Conservation (phyloP, 2,888 invertebrate species). For the Netelia inedita region DNA sequence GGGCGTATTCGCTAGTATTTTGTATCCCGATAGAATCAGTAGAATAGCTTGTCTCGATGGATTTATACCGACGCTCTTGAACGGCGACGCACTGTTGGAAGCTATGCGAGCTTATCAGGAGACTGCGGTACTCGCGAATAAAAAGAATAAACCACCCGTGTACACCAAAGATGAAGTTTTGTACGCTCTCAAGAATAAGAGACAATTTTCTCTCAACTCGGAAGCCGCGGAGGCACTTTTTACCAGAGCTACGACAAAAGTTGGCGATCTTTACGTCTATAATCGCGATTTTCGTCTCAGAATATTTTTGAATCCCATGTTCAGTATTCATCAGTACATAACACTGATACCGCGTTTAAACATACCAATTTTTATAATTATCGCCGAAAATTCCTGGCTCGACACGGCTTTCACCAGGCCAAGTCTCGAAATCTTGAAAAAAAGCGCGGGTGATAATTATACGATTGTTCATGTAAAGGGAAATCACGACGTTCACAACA, state of each 20-base stretch:
- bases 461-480: conserved; percentile 85
- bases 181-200: conserved; percentile 84
- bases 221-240: conserved; percentile 86
- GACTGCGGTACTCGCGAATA: conserved; percentile 80
- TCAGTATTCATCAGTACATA: conserved; percentile 54
- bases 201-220: conserved; percentile 82
- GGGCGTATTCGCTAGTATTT: conserved; percentile 81
- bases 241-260: conserved; percentile 84
- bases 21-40: conserved; percentile 84
- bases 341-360: conserved; percentile 60
- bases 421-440: not conserved
- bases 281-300: conserved; percentile 87
- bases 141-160: conserved; percentile 74
- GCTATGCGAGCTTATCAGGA: conserved; percentile 82
- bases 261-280: conserved; percentile 86
- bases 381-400: conserved; percentile 64
- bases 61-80: conserved; percentile 77
- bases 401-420: not conserved
- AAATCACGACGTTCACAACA: conserved; percentile 88
- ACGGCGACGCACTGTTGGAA: conserved; percentile 73
- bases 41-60: conserved; percentile 85
- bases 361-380: conserved; percentile 68
- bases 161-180: conserved; percentile 86
- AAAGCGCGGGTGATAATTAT: conserved; percentile 68
- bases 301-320: conserved; percentile 79